Evolutionary conservation across 2,888 invertebrate species (phyloP), one percentile per base, ranked within the genome.

Genomic region (Dysmachus trigonus): DNA sequence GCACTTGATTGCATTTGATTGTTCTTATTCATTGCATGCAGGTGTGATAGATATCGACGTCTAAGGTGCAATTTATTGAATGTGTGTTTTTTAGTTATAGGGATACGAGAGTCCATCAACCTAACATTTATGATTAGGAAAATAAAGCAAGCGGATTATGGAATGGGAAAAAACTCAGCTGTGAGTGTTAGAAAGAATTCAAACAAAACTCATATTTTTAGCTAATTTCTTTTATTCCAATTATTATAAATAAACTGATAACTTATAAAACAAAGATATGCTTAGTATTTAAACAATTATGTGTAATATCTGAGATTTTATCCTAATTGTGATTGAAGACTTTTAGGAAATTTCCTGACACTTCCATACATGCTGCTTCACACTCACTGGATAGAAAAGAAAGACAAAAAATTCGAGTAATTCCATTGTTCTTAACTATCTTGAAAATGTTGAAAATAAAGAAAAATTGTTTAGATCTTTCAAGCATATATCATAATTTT

Each of bases 261-360:
- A 41, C 72, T 83, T 72, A 83, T 83, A 72, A 83, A 83, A 72
- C 22, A 83, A 83, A 83, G 81, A 83, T 83, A 72, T 83, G 71
- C 72, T 72, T 83, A 71, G 38, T 6, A 33, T 72, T 83, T 72
- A 41, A 41, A 38, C 31, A 72, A 30, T 83, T 38, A 72, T 83
- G 41, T 83, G 27, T 72, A n/a, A 72, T 72, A 83, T 13, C 35
- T 72, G 18, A 53, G 41, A 18, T 72, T 72, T 72, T 72, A 72
- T 71, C n/a, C 38, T 83, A 72, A 72, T 83, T 71, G 38, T 41
- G 72, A 71, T 31, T 22, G 62, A 62, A 62, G 53, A 38, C 30
- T 38, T 72, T 73, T 18, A 72, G 38, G 53, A 38, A 83, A 83
- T n/a, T 51, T 83, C 72, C 82, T 22, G 31, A 30, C n/a, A 15